Conservation (phyloP, 2,797 vertebrate species). For the Huso huso region DNA sequence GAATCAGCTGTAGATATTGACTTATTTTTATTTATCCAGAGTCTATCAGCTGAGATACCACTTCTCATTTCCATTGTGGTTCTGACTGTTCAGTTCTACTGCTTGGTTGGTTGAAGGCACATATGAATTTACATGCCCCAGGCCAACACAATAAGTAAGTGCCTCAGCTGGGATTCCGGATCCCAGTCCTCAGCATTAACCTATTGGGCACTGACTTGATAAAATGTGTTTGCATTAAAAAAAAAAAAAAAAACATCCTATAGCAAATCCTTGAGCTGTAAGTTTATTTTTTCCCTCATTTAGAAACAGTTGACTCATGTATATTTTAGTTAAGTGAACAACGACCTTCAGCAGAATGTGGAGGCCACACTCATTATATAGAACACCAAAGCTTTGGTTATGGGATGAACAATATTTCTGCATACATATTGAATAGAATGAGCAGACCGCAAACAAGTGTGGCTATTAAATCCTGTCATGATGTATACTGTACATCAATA, state of each 20-base stretch:
- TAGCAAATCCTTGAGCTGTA: not conserved
- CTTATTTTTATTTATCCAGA: too few species aligned
- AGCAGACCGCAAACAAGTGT: conserved; percentile 60
- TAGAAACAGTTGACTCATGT: conserved; percentile 72
- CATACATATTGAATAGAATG: conserved; percentile 71
- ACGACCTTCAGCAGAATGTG: conserved; percentile 76
- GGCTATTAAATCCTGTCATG: conserved; percentile 77
- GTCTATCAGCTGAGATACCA: too few species aligned
- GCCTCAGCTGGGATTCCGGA: too few species aligned
- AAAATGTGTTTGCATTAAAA: not conserved
- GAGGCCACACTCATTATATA: conserved; percentile 74
- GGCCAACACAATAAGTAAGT: too few species aligned
- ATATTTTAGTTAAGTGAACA: conserved; percentile 90
- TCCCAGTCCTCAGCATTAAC: too few species aligned
- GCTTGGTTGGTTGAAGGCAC: too few species aligned
- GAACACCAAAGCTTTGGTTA: conserved; percentile 58
- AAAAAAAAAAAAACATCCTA: not conserved
- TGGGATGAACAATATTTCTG: conserved; percentile 31
- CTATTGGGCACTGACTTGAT: too few species aligned
- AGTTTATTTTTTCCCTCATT: conserved; percentile 55
- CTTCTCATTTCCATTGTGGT: too few species aligned
- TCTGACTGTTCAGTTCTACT: too few species aligned
- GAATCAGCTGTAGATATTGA: too few species aligned
- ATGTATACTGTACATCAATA: conserved; percentile 98
- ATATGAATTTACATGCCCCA: too few species aligned